Base-by-base conservation (phyloP, 30 jellyfish, hydroid and myxozoan species). In the Aurelia aurita region DNA sequence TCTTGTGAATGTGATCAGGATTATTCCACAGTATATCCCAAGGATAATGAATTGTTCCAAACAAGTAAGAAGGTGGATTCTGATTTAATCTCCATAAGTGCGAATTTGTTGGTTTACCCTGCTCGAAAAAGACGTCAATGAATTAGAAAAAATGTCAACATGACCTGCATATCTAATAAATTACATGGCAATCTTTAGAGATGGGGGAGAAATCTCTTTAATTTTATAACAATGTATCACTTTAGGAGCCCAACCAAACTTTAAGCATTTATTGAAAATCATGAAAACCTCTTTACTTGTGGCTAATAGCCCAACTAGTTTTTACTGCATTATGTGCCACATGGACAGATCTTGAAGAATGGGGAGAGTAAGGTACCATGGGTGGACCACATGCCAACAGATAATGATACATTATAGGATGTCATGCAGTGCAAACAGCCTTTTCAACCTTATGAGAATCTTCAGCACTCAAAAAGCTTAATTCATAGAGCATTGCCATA, bases 1-100 rank as follows among this genome's bases (percentile, higher is more conserved):
- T 89, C 58, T 81, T 89, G 68, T 90, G 97, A 47, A 89, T 80
- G 49, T 89, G 85, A 60, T 81, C 58, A 22, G 93, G 93, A 60
- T 83, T 75, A 29, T 83, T 83, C 97, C 97, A 89, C 13, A 89
- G 73, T 22, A 80, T 45, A 65, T 89, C 97, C 85, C 89, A 89
- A 10, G 93, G 97, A 25, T 78, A 90, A 29, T 89, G 97, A 32
- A 89, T 89, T 62, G 97, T 89, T 27, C 97, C 97, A 89, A 89
- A 89, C 43, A 89, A 82, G 79, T 79, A 89, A 12, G 91, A 73
- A 0, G 97, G 97, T 43, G 97, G 97, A 31, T 63, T 80, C 31
- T 73, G 69, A 62, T 89, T 88, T 19, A 89, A 5, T 57, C 86
- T 70, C 97, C 97, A 89, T 76, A 89, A 58, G 58, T 68, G 89